Evolutionary conservation across 2,888 invertebrate species (phyloP).

Genomic region (Acanthosepion esculentum): DNA sequence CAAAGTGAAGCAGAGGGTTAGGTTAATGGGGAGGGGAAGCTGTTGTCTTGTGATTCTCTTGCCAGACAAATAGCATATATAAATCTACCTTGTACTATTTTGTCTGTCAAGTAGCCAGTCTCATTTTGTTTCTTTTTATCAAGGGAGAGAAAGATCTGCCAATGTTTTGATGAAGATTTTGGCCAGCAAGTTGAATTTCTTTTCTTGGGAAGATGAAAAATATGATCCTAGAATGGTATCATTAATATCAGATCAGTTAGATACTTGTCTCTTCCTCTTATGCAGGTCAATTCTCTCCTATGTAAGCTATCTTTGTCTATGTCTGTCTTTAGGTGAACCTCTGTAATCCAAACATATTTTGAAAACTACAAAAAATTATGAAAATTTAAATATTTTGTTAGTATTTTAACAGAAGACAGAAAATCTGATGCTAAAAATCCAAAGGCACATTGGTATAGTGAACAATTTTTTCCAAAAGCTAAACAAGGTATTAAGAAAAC

Average conservation of each 20-base stretch:
- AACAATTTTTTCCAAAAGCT: too few relatives aligned
- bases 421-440: too few relatives aligned
- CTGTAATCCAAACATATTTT: not conserved
- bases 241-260: not conserved
- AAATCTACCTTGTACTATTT: not conserved
- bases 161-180: conserved; percentile 23
- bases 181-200: not conserved
- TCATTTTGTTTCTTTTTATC: not conserved
- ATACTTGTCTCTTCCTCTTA: not conserved
- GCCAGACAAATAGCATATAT: not conserved
- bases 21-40: not conserved
- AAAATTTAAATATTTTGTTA: too few relatives aligned
- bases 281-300: not conserved
- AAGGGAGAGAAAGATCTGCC: not conserved
- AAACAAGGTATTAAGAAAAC: too few relatives aligned
- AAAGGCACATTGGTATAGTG: too few relatives aligned
- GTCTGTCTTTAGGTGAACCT: not conserved
- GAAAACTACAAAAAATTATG: too few relatives aligned
- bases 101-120: not conserved
- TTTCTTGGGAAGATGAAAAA: not conserved
- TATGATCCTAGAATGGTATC: not conserved
- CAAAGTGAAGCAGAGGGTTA: not conserved
- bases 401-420: too few relatives aligned
- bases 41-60: not conserved
- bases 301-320: not conserved